Evolutionary conservation across 2,113 vertebrate genomes (phyloP).

Genomic region (Tamias sibiricus): DNA sequence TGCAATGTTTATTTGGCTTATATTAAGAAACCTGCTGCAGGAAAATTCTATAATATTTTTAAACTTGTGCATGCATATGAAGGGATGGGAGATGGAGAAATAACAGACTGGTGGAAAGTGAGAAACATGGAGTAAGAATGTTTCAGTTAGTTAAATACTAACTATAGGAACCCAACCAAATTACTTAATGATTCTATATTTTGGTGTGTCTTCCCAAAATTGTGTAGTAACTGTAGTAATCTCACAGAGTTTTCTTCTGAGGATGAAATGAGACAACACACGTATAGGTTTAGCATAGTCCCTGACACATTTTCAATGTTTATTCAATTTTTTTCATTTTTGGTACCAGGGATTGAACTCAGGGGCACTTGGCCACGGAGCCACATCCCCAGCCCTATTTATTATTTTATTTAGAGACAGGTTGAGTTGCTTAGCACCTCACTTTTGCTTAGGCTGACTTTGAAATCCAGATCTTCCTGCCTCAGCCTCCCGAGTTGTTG

Average conservation of each 20-base stretch:
- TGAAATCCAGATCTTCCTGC: too few relatives aligned
- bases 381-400: too few relatives aligned
- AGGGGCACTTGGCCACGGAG: too few relatives aligned
- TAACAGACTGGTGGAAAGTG: not conserved
- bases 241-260: not conserved
- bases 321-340: not conserved
- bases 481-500: too few relatives aligned
- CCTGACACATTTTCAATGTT: not conserved
- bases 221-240: not conserved
- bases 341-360: too few relatives aligned
- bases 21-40: not conserved
- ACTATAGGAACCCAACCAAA: not conserved
- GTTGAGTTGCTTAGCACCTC: too few relatives aligned
- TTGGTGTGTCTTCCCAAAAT: not conserved
- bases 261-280: not conserved
- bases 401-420: too few relatives aligned
- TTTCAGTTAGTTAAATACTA: not conserved
- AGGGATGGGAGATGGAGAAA: not conserved
- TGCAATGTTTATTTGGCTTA: not conserved
- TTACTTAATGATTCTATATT: not conserved
- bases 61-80: too few relatives aligned
- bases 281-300: not conserved
- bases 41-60: not conserved
- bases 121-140: not conserved
- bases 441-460: too few relatives aligned